Conservation (phyloP, 37 sponge, comb jelly and placozoan species). For the Halisarca cf. caerulea region DNA sequence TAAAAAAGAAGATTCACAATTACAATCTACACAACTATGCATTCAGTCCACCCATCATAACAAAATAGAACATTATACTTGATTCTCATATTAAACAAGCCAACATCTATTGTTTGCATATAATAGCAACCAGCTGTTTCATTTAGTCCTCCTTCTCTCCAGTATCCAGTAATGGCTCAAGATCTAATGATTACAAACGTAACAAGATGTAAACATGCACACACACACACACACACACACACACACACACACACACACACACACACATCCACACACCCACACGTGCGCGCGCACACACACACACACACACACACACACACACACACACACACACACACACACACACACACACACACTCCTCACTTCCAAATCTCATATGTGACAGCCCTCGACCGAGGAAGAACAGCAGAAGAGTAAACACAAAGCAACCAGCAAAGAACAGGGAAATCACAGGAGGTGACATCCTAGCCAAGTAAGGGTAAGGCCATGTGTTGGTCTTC, state of each 20-base stretch:
- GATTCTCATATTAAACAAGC: no score
- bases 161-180: no score
- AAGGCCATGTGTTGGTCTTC: constrained; percentile 39
- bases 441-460: constrained; percentile 47
- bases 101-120: no score
- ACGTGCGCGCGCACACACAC: constrained; percentile 3
- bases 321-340: constrained; percentile 17
- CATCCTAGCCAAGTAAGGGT: constrained; percentile 58
- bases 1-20: no score
- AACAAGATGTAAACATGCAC: not conserved
- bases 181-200: not conserved
- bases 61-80: no score
- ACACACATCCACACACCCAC: constrained; percentile 14
- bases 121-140: not conserved
- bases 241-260: constrained; percentile 23
- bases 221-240: constrained; percentile 17
- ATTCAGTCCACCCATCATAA: no score
- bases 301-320: constrained; percentile 18
- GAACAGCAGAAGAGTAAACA: constrained; percentile 35
- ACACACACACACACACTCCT: constrained; percentile 28
- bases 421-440: constrained; percentile 55
- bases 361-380: constrained; percentile 63
- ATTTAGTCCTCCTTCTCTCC: not conserved
- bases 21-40: no score
- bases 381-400: constrained; percentile 37